Evolutionary conservation across 2,113 vertebrate genomes (phyloP), one percentile per base, ranked within the genome.

Genomic region (Agelaius tricolor): DNA sequence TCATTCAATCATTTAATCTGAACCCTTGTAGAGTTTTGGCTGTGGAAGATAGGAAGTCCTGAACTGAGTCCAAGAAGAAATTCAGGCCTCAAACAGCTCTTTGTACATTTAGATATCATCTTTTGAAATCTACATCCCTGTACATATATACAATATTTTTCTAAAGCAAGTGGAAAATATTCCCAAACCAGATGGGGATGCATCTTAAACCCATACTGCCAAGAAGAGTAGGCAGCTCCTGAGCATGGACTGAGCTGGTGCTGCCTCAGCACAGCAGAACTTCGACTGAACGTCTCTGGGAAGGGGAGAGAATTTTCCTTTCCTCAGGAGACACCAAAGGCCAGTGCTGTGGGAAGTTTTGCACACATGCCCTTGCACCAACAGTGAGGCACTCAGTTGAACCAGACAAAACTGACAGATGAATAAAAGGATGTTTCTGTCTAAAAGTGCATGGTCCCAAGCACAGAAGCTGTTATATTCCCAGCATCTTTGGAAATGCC

Each of bases 201-300:
- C 0, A 0, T 75, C 52, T 84, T 52, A 78, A 89, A 68, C 6
- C 17, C 9, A 1, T 57, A 30, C 51, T 20, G 12, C 8, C 43
- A 73, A 39, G 58, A 62, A 59, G 6, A 10, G 2, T 19, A 27
- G 26, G 22, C 14, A 61, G 22, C 24, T 85, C 10, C 67, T 37
- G 46, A 47, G 7, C 28, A n/a, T 19, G 49, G 58, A 49, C 18
- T 44, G 31, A 75, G 41, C 13, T 72, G 31, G 4, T 54, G 13
- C 11, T 62, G 27, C 26, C 26, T 82, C 49, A 83, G 16, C 19
- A 47, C 16, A 67, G 28, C 3, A 41, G 51, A 79, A 87, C 54
- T 73, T 76, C 3, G 27, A 2, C 27, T 37, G 20, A 22, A 24
- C 6, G 7, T 31, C 11, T 4, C 17, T 69, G 31, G 41, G 19